Base-by-base conservation (phyloP, 2,888 invertebrate genomes). In the Sesia apiformis region DNA sequence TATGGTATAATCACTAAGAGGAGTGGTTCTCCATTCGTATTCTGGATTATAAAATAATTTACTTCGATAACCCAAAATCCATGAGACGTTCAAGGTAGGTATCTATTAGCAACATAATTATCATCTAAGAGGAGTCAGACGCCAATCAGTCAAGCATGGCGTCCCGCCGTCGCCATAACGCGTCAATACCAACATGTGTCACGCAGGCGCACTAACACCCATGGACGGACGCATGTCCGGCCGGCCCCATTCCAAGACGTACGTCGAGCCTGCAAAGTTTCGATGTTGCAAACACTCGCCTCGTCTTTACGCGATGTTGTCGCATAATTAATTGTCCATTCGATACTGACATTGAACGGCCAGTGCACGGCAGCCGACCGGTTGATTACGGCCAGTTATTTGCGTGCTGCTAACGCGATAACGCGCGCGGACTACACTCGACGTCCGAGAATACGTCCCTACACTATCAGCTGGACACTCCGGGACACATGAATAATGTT, bases 261-360 rank as follows among this genome's bases (percentile, higher is more conserved):
- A 23, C 23, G 23, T 23, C 23, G 23, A 23, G 23, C 23, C 23
- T 23, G 23, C 23, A 23, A 23, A 23, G 23, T 23, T 23, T 23
- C 23, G 23, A 23, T 23, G 23, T 23, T 23, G 23, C 23, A 81
- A 78, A 80, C 81, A 81, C 72, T 67, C 79, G 75, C 67, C 74
- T 80, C 79, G 72, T 82, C 81, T 80, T 78, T 73, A 69, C 71
- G 70, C 70, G 67, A 68, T 75, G 70, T 62, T 83, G 85, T 86
- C 87, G 81, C 84, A 82, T 87, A 85, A 87, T 85, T 86, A 79
- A 85, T 87, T 80, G 84, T 76, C 79, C 84, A 79, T 77, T 81
- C 85, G 77, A 81, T 87, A 83, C 82, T 86, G 52, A 87, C 87
- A 89, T 88, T 89, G 88, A 82, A 78, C 74, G 74, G 66, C 64